Conservation (phyloP, 2,888 invertebrate genomes). For the Nomada lathburiana region DNA sequence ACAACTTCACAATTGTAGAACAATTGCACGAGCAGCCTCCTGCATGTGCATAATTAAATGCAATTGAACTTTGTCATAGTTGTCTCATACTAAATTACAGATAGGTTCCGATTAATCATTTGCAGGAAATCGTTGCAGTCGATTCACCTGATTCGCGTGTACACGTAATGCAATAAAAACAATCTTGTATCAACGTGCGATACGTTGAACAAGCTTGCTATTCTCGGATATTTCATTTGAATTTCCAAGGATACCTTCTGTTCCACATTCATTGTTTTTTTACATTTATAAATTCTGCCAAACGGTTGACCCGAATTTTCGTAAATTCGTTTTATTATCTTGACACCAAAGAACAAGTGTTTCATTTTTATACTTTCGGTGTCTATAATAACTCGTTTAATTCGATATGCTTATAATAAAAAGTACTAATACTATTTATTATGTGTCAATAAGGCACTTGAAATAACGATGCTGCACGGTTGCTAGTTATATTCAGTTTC, state of each 20-base stretch:
- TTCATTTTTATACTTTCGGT: too few relatives aligned
- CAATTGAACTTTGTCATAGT: background rate
- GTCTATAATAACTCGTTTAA: too few relatives aligned
- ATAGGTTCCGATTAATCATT: background rate
- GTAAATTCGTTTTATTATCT: background rate
- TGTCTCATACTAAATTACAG: background rate
- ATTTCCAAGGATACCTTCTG: background rate
- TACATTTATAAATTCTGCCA: background rate
- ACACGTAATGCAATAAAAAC: background rate
- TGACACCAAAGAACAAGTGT: too few relatives aligned
- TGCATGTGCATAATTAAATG: background rate
- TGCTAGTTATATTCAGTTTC: background rate
- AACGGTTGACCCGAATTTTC: background rate
- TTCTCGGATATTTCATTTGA: background rate
- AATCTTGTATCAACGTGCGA: background rate
- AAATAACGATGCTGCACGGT: too few relatives aligned
- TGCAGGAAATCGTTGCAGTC: background rate
- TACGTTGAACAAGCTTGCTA: too few relatives aligned
- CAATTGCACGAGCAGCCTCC: too few relatives aligned
- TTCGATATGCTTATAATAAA: too few relatives aligned
- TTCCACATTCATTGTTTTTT: background rate
- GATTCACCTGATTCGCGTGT: slow-evolving; percentile 1
- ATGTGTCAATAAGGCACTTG: too few relatives aligned
- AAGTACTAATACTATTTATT: too few relatives aligned
- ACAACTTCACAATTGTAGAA: background rate